A percentile compares a stretch with the other conserved stretches of the same genome.
Evolutionary conservation across 2,113 vertebrate genomes (phyloP).

Genomic region (Dicrurus megarhynchus): DNA sequence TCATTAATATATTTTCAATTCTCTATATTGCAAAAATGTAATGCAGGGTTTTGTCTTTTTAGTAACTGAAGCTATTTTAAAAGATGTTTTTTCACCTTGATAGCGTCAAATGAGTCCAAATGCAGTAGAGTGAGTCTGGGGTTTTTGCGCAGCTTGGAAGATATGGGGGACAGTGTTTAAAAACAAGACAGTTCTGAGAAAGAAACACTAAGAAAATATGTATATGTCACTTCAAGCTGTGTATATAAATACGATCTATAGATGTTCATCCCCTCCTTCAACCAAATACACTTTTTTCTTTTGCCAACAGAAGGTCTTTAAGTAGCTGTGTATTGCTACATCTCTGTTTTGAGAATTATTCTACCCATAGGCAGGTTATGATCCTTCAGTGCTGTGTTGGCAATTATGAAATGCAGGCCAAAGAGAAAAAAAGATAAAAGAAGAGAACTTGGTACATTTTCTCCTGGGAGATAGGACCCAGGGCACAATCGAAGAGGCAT

Average conservation of each 20-base stretch:
- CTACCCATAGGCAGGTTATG: background rate
- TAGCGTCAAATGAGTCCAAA: background rate
- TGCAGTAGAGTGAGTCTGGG: background rate
- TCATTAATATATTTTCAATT: background rate
- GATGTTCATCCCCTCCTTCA: background rate
- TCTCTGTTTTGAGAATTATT: background rate
- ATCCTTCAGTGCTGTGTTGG: background rate
- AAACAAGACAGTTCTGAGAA: background rate
- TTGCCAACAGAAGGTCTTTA: background rate
- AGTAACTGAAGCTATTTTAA: background rate
- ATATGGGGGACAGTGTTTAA: background rate
- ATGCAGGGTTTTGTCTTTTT: background rate
- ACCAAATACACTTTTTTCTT: background rate
- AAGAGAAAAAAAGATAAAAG: background rate
- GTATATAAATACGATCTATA: background rate
- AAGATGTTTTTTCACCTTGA: background rate
- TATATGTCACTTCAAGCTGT: background rate
- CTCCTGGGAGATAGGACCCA: background rate
- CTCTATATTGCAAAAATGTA: background rate
- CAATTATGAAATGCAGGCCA: background rate
- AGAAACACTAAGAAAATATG: background rate
- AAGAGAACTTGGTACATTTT: background rate
- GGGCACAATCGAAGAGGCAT: background rate
- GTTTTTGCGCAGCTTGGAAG: background rate
- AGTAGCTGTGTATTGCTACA: background rate